Percentiles rank a stretch among this genome's conserved stretches.
phyloP scores from a whole-genome alignment of 2,113 vertebrate genomes.

The Shinisaurus crocodilurus region DNA sequence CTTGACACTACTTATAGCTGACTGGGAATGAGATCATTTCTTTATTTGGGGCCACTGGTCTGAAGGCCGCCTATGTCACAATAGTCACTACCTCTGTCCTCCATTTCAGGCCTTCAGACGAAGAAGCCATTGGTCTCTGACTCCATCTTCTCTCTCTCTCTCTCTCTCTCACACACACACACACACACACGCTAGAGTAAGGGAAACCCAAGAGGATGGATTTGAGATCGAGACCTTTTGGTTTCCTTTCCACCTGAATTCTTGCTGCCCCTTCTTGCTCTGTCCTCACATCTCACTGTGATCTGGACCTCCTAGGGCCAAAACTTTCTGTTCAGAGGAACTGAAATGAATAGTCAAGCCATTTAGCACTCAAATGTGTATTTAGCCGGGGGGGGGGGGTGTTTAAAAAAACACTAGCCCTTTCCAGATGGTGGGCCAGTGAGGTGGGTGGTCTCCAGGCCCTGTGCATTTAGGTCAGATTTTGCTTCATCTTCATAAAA shows the following conservation, averaged over 20 bases:
- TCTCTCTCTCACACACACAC: accelerated
- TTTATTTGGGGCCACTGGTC: not conserved
- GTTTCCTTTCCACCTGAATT: constrained; percentile 45
- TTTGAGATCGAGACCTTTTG: constrained; percentile 35
- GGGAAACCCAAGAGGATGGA: constrained; percentile 38
- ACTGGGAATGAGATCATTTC: not conserved
- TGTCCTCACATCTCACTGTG: constrained; percentile 44
- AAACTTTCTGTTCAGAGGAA: constrained; percentile 51
- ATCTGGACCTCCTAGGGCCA: constrained; percentile 23
- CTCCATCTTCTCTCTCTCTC: constrained; percentile 17
- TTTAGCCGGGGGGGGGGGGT: constrained; percentile 28
- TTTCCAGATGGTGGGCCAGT: constrained; percentile 15
- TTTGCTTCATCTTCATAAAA: constrained; percentile 39
- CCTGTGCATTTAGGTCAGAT: constrained; percentile 43
- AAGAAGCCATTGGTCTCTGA: constrained; percentile 25
- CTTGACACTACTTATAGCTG: not conserved
- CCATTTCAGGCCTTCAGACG: constrained; percentile 1
- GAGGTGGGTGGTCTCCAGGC: constrained; percentile 31
- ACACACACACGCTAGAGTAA: too few relatives aligned
- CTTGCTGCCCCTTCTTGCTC: not conserved
- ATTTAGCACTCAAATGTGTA: constrained; percentile 1
- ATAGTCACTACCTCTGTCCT: constrained; percentile 30
- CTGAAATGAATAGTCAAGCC: constrained; percentile 48
- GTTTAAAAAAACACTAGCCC: not conserved
- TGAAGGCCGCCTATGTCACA: not conserved